phyloP scores from a whole-genome alignment of 2,888 invertebrate species.

The Leucoptera coffeella region DNA sequence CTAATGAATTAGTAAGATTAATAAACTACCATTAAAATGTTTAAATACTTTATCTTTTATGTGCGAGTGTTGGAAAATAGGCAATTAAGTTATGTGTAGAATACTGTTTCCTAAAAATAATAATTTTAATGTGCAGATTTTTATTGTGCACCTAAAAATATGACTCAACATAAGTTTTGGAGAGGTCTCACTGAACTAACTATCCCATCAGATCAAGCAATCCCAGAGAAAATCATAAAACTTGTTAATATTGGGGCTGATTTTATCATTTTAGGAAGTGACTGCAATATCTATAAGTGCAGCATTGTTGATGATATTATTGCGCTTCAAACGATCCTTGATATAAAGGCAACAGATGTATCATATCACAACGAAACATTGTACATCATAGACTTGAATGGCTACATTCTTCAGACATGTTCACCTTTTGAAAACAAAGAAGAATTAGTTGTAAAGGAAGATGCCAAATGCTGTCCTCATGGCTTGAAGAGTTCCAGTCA shows the following conservation, averaged over 20 bases:
- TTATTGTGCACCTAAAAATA: too few relatives aligned
- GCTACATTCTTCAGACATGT: conserved; percentile 53
- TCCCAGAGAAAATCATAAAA: conserved; percentile 42
- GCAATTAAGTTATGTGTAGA: not conserved
- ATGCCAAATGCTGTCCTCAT: conserved; percentile 59
- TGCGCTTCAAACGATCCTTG: conserved; percentile 37
- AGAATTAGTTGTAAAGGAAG: conserved; percentile 58
- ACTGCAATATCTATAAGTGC: conserved; percentile 39
- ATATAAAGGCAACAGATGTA: conserved; percentile 57
- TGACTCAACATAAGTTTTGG: conserved; percentile 47
- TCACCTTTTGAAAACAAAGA: conserved; percentile 48
- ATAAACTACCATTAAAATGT: not conserved
- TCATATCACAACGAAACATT: conserved; percentile 54
- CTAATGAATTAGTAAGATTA: too few relatives aligned
- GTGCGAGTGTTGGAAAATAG: not conserved
- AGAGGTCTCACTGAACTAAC: conserved; percentile 29
- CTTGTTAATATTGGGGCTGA: conserved; percentile 27
- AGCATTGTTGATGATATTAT: conserved; percentile 26
- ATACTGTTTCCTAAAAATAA: not conserved
- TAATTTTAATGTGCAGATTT: conserved; percentile 14
- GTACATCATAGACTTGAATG: conserved; percentile 57
- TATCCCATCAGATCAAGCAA: conserved; percentile 21
- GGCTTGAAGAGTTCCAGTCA: conserved; percentile 59
- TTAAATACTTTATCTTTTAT: not conserved
- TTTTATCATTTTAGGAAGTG: conserved; percentile 36